Conservation (phyloP, 2,888 invertebrate genomes). For the Heteromyza rotundicornis region DNA sequence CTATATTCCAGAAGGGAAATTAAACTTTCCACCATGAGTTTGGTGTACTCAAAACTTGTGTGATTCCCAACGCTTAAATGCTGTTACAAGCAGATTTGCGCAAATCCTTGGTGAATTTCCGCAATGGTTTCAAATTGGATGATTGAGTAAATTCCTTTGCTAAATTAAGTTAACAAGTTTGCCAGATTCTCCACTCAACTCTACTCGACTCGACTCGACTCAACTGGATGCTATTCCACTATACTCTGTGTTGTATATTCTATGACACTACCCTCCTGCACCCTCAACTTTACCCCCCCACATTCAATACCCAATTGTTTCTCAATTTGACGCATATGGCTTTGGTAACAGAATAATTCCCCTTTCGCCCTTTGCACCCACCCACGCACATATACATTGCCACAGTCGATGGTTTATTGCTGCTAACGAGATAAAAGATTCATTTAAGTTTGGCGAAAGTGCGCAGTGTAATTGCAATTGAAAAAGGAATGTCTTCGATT, state of each 20-base stretch:
- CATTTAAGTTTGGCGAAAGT: not conserved
- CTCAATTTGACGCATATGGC: not conserved
- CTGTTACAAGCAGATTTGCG: conserved; percentile 3
- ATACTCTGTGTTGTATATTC: no score
- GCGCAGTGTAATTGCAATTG: not conserved
- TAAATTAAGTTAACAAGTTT: conserved; percentile 14
- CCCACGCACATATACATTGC: not conserved
- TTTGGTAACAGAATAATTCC: not conserved
- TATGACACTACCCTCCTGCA: no score
- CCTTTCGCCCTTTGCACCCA: not conserved
- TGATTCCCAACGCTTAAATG: no score
- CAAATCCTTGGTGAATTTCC: not conserved
- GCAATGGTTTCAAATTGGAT: not conserved
- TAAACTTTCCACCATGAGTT: no score
- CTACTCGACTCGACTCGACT: no score
- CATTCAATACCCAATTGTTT: not conserved
- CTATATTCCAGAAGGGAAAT: no score
- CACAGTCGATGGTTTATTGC: not conserved
- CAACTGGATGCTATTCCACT: no score
- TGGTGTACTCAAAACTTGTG: no score
- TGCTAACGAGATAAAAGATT: conserved; percentile 1
- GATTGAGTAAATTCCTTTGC: conserved; percentile 12
- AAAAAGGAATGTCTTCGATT: not conserved
- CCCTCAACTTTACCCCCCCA: not conserved
- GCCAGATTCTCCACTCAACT: not conserved